A percentile compares a stretch with the other conserved stretches of the same genome.
Conservation (phyloP, 2,113 vertebrate genomes). For the Gasterosteus nipponicus region DNA sequence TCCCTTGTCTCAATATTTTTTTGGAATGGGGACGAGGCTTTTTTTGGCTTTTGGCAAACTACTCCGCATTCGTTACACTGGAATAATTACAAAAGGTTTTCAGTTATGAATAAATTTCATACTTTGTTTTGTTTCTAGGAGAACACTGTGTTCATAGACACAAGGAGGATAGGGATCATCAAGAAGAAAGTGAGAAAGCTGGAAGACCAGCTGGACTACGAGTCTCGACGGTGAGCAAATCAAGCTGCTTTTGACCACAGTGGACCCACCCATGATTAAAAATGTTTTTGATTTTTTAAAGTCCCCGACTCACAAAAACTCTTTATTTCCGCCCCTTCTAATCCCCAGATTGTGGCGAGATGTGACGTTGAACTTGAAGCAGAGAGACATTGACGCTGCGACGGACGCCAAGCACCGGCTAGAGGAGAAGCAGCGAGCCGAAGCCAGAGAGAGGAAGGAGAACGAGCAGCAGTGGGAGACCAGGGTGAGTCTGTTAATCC, state of each 20-base stretch:
- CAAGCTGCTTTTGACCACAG: not conserved
- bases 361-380: constrained; percentile 95
- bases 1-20: not conserved
- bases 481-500: constrained; percentile 82
- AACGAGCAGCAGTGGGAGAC: constrained; percentile 96
- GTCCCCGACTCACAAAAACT: not conserved
- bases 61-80: not conserved
- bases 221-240: constrained; percentile 91
- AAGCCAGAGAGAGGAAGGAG: constrained; percentile 96
- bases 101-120: not conserved
- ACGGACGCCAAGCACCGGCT: constrained; percentile 95
- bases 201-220: constrained; percentile 95
- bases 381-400: constrained; percentile 94
- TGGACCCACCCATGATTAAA: not conserved
- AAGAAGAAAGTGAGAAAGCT: constrained; percentile 98
- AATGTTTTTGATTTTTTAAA: not conserved
- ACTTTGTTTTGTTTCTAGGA: constrained; percentile 80
- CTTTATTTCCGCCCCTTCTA: not conserved
- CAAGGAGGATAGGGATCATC: constrained; percentile 92
- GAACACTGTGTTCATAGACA: constrained; percentile 95
- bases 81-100: not conserved
- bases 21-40: not conserved
- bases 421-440: constrained; percentile 95
- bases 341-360: constrained; percentile 91
- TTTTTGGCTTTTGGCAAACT: not conserved